A percentile compares a stretch with the other conserved stretches of the same genome.
phyloP scores from a whole-genome alignment of 2,797 vertebrate species.

The Gymnoscopelus microlampas region DNA sequence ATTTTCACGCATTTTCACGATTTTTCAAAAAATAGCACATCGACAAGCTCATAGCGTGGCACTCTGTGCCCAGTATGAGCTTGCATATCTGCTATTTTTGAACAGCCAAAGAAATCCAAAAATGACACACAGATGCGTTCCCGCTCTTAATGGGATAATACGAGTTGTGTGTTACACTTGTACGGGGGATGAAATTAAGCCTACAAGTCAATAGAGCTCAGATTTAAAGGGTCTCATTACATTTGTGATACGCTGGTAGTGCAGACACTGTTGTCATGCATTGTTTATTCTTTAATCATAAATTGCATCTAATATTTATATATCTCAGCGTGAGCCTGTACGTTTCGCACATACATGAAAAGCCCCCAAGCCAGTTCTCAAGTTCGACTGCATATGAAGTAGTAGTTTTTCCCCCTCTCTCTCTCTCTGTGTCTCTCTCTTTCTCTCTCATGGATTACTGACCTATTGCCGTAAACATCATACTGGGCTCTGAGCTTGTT shows the following conservation, averaged over 20 bases:
- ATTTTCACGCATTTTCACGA: too few relatives aligned
- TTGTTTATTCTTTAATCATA: constrained; percentile 29
- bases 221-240: constrained; percentile 57
- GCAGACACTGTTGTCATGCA: constrained; percentile 10
- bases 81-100: too few relatives aligned
- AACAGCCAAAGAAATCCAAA: too few relatives aligned
- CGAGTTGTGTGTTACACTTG: constrained; percentile 35
- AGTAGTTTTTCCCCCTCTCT: constrained; percentile 8
- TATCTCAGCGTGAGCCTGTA: constrained; percentile 21
- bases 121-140: too few relatives aligned
- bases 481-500: constrained; percentile 68
- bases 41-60: too few relatives aligned
- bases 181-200: constrained; percentile 64
- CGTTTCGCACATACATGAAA: constrained; percentile 41
- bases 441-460: constrained; percentile 43
- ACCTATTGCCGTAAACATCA: constrained; percentile 60
- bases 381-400: constrained; percentile 20
- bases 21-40: too few relatives aligned
- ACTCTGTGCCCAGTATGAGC: too few relatives aligned
- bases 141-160: too few relatives aligned
- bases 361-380: not conserved
- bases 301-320: constrained; percentile 40
- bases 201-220: constrained; percentile 44
- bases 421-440: not conserved
- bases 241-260: constrained; percentile 8